Conservation (phyloP, 2,797 vertebrate genomes). For the Mormyrops attenuatus region DNA sequence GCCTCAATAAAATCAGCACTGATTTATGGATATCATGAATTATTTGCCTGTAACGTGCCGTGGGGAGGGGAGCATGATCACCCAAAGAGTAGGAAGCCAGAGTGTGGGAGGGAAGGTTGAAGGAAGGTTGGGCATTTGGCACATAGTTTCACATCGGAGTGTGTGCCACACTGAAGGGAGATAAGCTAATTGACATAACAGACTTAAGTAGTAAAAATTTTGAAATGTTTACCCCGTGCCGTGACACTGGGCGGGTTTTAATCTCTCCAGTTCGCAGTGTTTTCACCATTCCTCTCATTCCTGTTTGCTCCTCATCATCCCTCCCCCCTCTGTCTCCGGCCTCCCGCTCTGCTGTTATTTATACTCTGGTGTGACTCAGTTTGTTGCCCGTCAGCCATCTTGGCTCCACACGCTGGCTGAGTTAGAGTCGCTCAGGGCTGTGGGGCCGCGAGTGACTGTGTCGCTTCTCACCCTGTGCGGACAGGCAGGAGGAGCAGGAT, state of each 20-base stretch:
- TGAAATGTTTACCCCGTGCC: too few species aligned
- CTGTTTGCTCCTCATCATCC: not conserved
- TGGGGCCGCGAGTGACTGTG: not conserved
- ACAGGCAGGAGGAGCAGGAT: slow-evolving; percentile 82
- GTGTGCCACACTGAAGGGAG: not conserved
- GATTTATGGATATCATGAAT: not conserved
- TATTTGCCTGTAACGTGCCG: not conserved
- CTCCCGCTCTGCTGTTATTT: not conserved
- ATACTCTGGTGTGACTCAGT: not conserved
- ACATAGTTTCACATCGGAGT: not conserved
- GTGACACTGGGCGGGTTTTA: not conserved
- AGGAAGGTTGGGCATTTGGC: not conserved
- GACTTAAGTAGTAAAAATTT: not conserved
- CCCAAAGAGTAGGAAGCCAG: not conserved
- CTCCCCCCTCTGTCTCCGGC: not conserved
- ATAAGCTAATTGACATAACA: not conserved
- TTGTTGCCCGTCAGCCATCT: not conserved
- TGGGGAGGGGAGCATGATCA: not conserved
- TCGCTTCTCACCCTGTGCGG: not conserved
- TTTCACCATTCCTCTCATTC: not conserved
- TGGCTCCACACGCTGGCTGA: not conserved
- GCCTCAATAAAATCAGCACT: not conserved
- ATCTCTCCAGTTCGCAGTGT: not conserved
- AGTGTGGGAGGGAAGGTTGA: not conserved
- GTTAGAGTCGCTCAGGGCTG: not conserved